phyloP scores from a whole-genome alignment of 2,113 vertebrate genomes.

The Oenanthe melanoleuca region DNA sequence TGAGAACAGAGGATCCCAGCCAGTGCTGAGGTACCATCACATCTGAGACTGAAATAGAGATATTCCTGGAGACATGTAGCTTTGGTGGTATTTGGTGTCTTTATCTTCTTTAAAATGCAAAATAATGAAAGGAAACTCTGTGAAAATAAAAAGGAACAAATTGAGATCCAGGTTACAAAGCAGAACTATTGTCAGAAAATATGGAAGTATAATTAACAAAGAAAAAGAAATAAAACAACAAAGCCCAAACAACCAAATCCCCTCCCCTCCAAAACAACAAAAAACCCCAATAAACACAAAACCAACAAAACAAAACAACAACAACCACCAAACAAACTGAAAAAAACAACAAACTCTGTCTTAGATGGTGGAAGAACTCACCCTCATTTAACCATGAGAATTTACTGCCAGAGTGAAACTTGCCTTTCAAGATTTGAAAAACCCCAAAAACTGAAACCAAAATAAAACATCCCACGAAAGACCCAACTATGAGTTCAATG shows the following conservation, averaged over 20 bases:
- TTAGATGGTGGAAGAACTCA: neutral
- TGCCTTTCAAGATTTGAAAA: neutral
- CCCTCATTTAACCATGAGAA: neutral
- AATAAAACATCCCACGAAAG: rapidly evolving
- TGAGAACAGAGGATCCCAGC: neutral
- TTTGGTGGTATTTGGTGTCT: neutral
- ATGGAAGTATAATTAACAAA: neutral
- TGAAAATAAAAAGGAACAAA: neutral
- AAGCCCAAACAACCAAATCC: neutral
- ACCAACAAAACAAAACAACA: neutral
- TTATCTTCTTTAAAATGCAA: neutral
- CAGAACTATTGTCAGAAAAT: neutral
- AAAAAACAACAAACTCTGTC: rapidly evolving
- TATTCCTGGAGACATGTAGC: neutral
- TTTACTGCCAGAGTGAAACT: neutral
- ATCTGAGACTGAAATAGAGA: neutral
- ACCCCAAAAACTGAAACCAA: neutral
- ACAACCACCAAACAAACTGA: neutral
- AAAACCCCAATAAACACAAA: neutral
- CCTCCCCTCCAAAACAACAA: neutral
- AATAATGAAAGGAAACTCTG: neutral
- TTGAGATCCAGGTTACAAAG: neutral
- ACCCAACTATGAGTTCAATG: neutral
- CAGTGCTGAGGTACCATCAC: neutral
- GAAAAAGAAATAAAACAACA: rapidly evolving